phyloP scores from a whole-genome alignment of 35 echinoderm and acorn worm species.

The Chiridota heheva region DNA sequence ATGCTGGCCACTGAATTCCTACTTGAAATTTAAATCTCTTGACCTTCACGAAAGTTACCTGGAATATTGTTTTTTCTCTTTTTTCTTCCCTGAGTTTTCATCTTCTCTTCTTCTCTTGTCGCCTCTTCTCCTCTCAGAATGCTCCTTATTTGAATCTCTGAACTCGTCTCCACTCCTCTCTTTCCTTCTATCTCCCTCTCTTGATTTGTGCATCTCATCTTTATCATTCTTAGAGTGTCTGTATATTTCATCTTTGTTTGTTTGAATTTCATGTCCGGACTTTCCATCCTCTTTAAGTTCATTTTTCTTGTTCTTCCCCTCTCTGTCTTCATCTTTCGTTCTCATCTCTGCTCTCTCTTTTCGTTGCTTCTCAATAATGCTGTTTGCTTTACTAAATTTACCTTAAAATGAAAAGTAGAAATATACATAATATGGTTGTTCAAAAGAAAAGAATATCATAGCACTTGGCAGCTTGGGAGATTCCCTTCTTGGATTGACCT shows the following conservation, averaged over 20 bases:
- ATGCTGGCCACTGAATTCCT: too few relatives aligned
- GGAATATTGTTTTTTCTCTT: slow-evolving; percentile 22
- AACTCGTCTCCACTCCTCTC: slow-evolving; percentile 11
- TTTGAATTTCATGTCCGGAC: background rate
- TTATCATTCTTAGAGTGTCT: slow-evolving; percentile 1
- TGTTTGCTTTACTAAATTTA: slow-evolving; percentile 69
- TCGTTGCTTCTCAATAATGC: slow-evolving; percentile 18
- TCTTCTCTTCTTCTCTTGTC: slow-evolving; percentile 21
- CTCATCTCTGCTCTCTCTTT: background rate
- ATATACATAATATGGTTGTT: background rate
- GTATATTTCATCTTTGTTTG: background rate
- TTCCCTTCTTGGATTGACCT: background rate
- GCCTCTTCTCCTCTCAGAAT: slow-evolving; percentile 8
- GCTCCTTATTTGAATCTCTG: slow-evolving; percentile 8
- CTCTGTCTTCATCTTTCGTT: background rate
- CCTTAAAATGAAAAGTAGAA: slow-evolving; percentile 39
- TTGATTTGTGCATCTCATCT: background rate
- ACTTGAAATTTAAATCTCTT: background rate
- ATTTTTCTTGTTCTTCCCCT: slow-evolving; percentile 21
- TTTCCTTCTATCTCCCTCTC: slow-evolving; percentile 4
- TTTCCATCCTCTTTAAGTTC: background rate
- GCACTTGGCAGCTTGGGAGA: background rate
- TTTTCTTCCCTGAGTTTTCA: background rate
- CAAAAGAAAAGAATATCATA: background rate
- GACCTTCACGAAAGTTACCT: background rate